A percentile compares a stretch with the other conserved stretches of the same genome.
These are phyloP conservation scores for Rhinophrynus dorsalis DNA, from an alignment of 2,797 vertebrate species.

Conservation along the genomic window DNA sequence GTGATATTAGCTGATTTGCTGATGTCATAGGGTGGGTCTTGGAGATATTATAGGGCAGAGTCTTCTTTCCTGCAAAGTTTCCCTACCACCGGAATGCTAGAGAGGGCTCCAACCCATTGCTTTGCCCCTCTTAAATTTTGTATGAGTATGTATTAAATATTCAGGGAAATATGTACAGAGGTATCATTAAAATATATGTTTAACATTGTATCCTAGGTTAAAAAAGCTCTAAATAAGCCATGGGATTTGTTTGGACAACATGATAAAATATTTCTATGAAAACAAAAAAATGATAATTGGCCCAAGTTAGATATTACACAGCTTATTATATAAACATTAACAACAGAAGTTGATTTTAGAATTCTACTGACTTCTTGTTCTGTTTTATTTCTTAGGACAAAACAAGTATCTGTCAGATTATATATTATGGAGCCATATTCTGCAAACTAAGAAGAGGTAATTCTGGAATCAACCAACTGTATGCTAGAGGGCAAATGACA, in stretches of 20 bases:
- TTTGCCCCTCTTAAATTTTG: no score
- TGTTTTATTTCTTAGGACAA: background rate
- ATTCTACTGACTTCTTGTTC: background rate
- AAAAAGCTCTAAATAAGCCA: constrained; percentile 8
- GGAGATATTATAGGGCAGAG: no score
- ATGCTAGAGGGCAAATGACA: no score
- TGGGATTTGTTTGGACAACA: constrained; percentile 3
- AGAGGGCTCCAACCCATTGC: no score
- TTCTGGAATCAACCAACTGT: background rate
- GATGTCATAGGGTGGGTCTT: no score
- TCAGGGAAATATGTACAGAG: background rate
- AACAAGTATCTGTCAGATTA: background rate
- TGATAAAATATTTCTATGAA: constrained; percentile 10
- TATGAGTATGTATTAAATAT: constrained; percentile 2
- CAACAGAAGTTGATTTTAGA: background rate
- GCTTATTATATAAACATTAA: constrained; percentile 7
- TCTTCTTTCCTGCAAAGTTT: no score
- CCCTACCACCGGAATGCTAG: no score
- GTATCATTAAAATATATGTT: constrained; percentile 1
- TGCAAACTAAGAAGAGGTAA: no score
- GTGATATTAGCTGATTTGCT: no score
- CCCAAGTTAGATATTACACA: background rate
- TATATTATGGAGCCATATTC: background rate
- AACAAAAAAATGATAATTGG: constrained; percentile 5
- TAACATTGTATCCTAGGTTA: background rate